Evolutionary conservation across 92 coral and sea anemone species (phyloP).

Genomic region (Hydrozoanthus gracilis): DNA sequence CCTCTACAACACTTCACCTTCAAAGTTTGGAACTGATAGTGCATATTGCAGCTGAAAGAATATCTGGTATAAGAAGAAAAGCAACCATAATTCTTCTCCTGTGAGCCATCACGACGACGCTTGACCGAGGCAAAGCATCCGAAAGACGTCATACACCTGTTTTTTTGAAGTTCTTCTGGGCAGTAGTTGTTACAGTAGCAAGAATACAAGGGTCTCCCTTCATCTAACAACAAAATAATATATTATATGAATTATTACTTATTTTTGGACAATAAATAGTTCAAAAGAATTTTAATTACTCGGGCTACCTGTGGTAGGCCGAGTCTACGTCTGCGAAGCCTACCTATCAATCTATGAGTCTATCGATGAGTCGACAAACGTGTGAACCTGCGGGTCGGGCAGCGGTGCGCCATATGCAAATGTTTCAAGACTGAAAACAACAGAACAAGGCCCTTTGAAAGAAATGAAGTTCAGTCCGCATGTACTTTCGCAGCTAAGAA

Average conservation of each 20-base stretch:
- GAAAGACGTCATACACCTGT: constrained; percentile 49
- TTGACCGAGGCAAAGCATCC: constrained; percentile 57
- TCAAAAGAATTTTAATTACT: background rate
- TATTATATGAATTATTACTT: background rate
- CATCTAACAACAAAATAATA: background rate
- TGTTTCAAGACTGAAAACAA: too few relatives aligned
- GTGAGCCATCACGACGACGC: constrained; percentile 47
- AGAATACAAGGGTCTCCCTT: constrained; percentile 28
- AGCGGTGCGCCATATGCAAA: too few relatives aligned
- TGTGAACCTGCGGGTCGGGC: too few relatives aligned
- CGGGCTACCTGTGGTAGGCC: background rate
- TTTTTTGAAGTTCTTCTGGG: constrained; percentile 5
- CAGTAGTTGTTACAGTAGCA: constrained; percentile 61
- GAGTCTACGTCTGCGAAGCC: too few relatives aligned
- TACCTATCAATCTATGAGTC: too few relatives aligned
- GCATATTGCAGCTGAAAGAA: constrained; percentile 27
- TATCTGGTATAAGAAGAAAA: constrained; percentile 25
- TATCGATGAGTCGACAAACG: too few relatives aligned
- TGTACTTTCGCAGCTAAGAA: too few relatives aligned
- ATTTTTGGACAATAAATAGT: background rate
- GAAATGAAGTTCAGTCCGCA: too few relatives aligned
- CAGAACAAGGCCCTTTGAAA: too few relatives aligned
- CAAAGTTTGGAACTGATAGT: background rate
- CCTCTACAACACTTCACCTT: constrained; percentile 67
- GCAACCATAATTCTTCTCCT: constrained; percentile 57